A percentile compares a stretch with the other conserved stretches of the same genome.
These are phyloP conservation scores for Scrobipalpa costella DNA, from an alignment of 2,888 invertebrate species.

Conservation along the genomic window DNA sequence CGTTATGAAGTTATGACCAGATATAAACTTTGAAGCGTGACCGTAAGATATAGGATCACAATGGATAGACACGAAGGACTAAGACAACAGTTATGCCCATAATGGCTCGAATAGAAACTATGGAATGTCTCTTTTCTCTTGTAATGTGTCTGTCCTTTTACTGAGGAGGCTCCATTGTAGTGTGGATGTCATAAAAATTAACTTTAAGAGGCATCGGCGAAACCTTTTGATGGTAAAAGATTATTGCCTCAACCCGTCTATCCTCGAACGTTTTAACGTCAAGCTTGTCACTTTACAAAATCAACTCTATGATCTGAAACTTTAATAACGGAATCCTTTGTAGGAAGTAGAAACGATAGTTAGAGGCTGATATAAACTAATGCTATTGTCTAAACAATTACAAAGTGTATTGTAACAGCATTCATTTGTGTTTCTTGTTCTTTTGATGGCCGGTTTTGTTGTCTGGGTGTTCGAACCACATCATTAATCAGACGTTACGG, in stretches of 20 bases:
- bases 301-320: conserved; percentile 28
- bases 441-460: conserved; percentile 74
- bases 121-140: conserved; percentile 66
- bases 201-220: conserved; percentile 69
- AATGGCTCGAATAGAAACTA: conserved; percentile 58
- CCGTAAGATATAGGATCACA: conserved; percentile 48
- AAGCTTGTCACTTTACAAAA: conserved; percentile 25
- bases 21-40: conserved; percentile 43
- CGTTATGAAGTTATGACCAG: conserved; percentile 50
- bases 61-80: conserved; percentile 46
- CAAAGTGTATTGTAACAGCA: conserved; percentile 71
- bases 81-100: conserved; percentile 47
- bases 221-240: conserved; percentile 72
- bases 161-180: conserved; percentile 45
- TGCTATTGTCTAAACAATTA: conserved; percentile 79
- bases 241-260: conserved; percentile 44
- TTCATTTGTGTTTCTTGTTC: conserved; percentile 77
- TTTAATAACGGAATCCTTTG: conserved; percentile 37
- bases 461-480: conserved; percentile 74
- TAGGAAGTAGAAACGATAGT: background rate
- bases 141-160: conserved; percentile 55
- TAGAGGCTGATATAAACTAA: conserved; percentile 38
- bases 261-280: conserved; percentile 37
- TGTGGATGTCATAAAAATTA: conserved; percentile 75
- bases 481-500: conserved; percentile 74